Evolutionary conservation across 2,888 invertebrate species (phyloP), one percentile per base, ranked within the genome.

Genomic region (Acanthosoma haemorrhoidale): DNA sequence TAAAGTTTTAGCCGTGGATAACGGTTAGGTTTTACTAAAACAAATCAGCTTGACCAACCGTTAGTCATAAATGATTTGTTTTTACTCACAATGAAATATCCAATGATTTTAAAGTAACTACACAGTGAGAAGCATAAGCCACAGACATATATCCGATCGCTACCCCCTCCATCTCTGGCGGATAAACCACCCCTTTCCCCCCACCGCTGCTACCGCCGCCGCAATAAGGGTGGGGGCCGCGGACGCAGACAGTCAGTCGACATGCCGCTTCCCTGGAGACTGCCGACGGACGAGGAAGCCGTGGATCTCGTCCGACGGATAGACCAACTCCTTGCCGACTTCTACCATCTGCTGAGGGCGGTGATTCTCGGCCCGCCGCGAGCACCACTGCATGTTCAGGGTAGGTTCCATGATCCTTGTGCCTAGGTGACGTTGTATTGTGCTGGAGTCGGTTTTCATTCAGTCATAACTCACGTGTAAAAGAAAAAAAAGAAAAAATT

Each of bases 201-300:
- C 32, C 32, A 31, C 60, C 16, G 29, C 16, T 51, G 29, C 51
- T 25, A 25, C 32, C 32, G 15, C 60, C 16, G 29, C 16, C 29
- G 29, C 51, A 51, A 25, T 51, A 51, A n/a, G 51, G 51, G n/a
- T 25, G 51, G 51, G 51, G 51, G 13, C 60, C 13, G 21, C 15
- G 66, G 66, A 3, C 32, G 29, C 18, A n/a, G n/a, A n/a, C n/a
- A 43, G 39, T 43, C 39, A 43, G 43, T 51, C 69, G 39, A 34
- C n/a, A 73, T 73, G 73, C 70, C 73, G 61, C 61, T 70, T 15
- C 70, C 70, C n/a, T 73, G 73, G 73, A 69, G 67, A 34, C 21
- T 73, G 21, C 71, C 71, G 18, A 64, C 73, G 18, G 71, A 71
- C 18, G 71, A 73, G 32, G 73, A 73, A 21, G 71, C 73, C 1